Evolutionary conservation across 2,113 vertebrate genomes (phyloP).

Genomic region (Archocentrus centrarchus): DNA sequence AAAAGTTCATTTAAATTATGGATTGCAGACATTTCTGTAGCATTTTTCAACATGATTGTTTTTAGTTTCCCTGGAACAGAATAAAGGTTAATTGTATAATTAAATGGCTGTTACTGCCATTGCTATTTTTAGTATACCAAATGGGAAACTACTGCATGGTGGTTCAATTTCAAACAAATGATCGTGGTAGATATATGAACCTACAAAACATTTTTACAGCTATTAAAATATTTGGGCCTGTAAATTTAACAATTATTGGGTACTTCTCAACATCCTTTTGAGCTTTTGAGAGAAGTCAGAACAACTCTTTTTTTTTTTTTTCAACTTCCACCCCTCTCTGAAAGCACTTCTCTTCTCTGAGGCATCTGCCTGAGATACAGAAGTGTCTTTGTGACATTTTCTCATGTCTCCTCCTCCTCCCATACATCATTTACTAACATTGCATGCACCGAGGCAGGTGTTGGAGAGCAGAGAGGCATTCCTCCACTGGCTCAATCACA

Average conservation of each 20-base stretch:
- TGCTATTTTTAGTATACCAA: slow-evolving; percentile 23
- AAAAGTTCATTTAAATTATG: slow-evolving; percentile 67
- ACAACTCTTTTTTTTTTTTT: not conserved
- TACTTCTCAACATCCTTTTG: not conserved
- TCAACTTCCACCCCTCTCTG: not conserved
- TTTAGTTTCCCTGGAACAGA: slow-evolving; percentile 36
- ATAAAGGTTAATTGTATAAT: slow-evolving; percentile 74
- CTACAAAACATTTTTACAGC: not conserved
- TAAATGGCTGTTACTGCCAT: slow-evolving; percentile 44
- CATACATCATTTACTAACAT: slow-evolving; percentile 69
- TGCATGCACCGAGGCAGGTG: slow-evolving; percentile 69
- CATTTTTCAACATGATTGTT: slow-evolving; percentile 62
- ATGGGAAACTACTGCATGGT: slow-evolving; percentile 4
- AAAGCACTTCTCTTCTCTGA: slow-evolving; percentile 23
- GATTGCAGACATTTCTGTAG: slow-evolving; percentile 38
- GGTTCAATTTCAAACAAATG: slow-evolving; percentile 8
- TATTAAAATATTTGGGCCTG: not conserved
- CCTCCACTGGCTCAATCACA: slow-evolving; percentile 39
- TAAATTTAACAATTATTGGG: not conserved
- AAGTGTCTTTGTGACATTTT: slow-evolving; percentile 58
- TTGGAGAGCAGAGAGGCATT: slow-evolving; percentile 49
- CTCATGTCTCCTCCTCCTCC: slow-evolving; percentile 52
- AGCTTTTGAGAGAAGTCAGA: not conserved
- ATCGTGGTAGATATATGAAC: not conserved
- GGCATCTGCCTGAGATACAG: slow-evolving; percentile 50